Evolutionary conservation across 1,140 invertebrate species (phyloP), one percentile per base, ranked within the genome.

Genomic region (Apis cerana): DNA sequence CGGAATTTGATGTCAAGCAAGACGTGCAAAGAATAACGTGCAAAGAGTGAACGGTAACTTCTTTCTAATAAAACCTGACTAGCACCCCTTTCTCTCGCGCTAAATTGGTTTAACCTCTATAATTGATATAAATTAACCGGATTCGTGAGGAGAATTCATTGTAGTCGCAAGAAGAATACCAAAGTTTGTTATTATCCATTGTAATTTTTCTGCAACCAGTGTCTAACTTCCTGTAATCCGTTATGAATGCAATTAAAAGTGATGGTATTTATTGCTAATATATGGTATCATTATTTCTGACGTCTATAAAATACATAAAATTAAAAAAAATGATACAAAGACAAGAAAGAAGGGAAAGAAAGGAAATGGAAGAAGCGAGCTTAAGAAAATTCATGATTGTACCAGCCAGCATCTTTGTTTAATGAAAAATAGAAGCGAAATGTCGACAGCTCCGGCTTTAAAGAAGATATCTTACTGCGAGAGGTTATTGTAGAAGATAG

Each of bases 121-220:
- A 88, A 88, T 87, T 88, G 86, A 88, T 87, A 88, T 78, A 84
- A 88, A 88, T 85, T 84, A 88, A 85, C 83, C 50, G 67, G 59
- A 17, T n/a, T 70, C 70, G 21, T 70, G 27, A 52, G 19, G 59
- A 78, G 75, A 75, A 84, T 87, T 82, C 82, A 82, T 88, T 68
- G 68, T 56, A 59, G 70, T 59, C 85, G 72, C 82, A 10, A 21
- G 65, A 85, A 86, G 85, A 87, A 87, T 84, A 87, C 65, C 76
- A 78, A 88, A 88, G 85, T 88, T 88, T 84, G 74, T 84, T 86
- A 86, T 85, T 85, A 67, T 74, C 79, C 65, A 76, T 78, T 79
- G 85, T 86, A 86, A 86, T 79, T 86, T 77, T 71, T 21, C 58
- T 15, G n/a, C 8, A n/a, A 43, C n/a, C 50, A 33, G 19, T 9